Percentiles rank a stretch among this genome's conserved stretches.
Evolutionary conservation across 35 echinoderm and acorn worm genomes (phyloP).

Genomic region (Apostichopus californicus): DNA sequence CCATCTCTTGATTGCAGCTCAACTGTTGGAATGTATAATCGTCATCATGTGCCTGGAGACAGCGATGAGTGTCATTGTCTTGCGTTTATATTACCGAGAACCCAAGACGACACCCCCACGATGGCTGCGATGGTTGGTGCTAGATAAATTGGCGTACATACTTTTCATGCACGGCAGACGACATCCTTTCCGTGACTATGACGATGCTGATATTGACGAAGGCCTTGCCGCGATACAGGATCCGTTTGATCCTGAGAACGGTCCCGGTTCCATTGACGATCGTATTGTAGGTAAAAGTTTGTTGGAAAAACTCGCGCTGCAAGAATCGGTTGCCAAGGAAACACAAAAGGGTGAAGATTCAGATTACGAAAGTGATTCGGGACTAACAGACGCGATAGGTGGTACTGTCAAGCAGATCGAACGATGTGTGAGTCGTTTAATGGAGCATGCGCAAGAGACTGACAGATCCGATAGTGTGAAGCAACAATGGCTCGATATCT

Average conservation of each 20-base stretch:
- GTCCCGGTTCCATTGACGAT: conserved; percentile 8
- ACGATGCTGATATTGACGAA: conserved; percentile 12
- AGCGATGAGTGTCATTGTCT: conserved; percentile 66
- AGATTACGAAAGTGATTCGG: conserved; percentile 60
- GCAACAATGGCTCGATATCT: conserved; percentile 89
- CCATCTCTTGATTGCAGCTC: conserved; percentile 24
- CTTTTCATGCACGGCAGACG: conserved; percentile 56
- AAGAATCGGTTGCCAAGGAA: conserved; percentile 21
- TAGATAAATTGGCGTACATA: conserved; percentile 60
- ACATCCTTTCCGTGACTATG: conserved; percentile 63
- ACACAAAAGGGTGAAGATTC: conserved; percentile 39
- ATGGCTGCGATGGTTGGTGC: conserved; percentile 64
- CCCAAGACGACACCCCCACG: conserved; percentile 49
- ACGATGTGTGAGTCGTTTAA: conserved; percentile 56
- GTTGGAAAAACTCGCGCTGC: conserved; percentile 60
- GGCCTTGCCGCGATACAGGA: conserved; percentile 13
- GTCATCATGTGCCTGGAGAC: conserved; percentile 81
- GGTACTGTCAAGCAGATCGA: conserved; percentile 66
- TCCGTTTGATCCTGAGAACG: conserved; percentile 70
- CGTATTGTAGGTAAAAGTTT: conserved; percentile 60
- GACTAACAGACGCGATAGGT: conserved; percentile 58
- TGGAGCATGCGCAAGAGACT: conserved; percentile 29
- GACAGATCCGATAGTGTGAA: conserved; percentile 55
- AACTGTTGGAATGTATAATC: conserved; percentile 71
- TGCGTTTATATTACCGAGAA: conserved; percentile 67